Percentiles rank a stretch among this genome's conserved stretches.
Evolutionary conservation across 2,797 vertebrate species (phyloP).

Genomic region (Enteromius fasciolatus): DNA sequence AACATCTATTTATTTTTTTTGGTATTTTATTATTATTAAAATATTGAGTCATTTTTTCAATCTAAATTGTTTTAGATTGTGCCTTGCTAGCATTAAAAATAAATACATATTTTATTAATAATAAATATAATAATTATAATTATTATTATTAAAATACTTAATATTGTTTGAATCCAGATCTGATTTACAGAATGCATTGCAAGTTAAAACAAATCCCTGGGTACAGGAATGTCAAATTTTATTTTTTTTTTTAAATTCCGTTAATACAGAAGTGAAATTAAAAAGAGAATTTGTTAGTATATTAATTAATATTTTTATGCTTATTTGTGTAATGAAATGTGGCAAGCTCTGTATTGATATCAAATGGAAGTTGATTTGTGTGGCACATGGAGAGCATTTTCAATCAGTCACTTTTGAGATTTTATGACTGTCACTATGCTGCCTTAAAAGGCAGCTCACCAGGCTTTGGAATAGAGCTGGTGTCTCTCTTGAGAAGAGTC

Average conservation of each 20-base stretch:
- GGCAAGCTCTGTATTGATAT: background rate
- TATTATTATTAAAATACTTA: background rate
- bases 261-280: background rate
- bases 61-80: background rate
- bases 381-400: background rate
- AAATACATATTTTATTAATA: background rate
- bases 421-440: background rate
- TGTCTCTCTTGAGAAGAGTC: conserved; percentile 10
- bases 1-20: background rate
- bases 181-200: background rate
- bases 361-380: background rate
- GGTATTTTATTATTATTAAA: background rate
- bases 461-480: conserved; percentile 22
- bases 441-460: background rate
- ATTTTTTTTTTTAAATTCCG: background rate
- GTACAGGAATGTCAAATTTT: background rate
- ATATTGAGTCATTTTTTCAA: background rate
- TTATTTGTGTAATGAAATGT: background rate
- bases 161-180: background rate
- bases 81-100: background rate
- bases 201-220: background rate
- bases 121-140: background rate
- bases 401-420: background rate
- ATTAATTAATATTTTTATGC: background rate
- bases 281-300: background rate